A percentile compares a stretch with the other conserved stretches of the same genome.
Conservation (phyloP, 2,797 vertebrate genomes). For the Craterocephalus amniculus region DNA sequence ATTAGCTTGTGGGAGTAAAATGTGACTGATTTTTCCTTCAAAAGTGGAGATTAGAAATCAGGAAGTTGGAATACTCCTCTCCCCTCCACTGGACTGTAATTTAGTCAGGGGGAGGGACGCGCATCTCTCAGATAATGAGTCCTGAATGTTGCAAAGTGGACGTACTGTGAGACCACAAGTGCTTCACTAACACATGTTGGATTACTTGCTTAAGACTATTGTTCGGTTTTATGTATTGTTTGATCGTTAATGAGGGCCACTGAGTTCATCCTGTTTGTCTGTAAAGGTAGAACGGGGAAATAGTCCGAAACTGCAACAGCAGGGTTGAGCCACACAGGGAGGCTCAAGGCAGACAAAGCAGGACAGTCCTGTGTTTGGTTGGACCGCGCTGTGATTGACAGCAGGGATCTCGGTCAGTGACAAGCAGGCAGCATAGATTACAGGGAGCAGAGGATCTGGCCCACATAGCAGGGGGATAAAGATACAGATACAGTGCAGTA, state of each 20-base stretch:
- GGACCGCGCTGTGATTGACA: constrained; percentile 73
- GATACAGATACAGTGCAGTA: constrained; percentile 48
- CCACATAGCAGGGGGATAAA: constrained; percentile 62
- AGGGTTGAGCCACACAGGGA: constrained; percentile 5
- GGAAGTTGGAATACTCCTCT: constrained; percentile 69
- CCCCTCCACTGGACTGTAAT: constrained; percentile 58
- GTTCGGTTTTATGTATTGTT: constrained; percentile 25
- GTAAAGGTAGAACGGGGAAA: constrained; percentile 24
- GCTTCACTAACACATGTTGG: constrained; percentile 41
- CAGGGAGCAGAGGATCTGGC: constrained; percentile 62
- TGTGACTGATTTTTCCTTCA: constrained; percentile 67
- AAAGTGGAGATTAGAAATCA: constrained; percentile 65
- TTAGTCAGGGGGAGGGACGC: constrained; percentile 48
- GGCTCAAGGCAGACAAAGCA: constrained; percentile 39
- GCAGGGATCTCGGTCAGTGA: constrained; percentile 73
- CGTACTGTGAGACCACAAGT: constrained; percentile 32
- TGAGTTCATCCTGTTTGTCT: constrained; percentile 39
- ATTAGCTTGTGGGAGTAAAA: constrained; percentile 75
- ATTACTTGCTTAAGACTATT: constrained; percentile 40
- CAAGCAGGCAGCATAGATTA: constrained; percentile 78
- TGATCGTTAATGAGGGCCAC: constrained; percentile 35
- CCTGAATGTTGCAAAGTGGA: constrained; percentile 43
- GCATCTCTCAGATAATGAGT: constrained; percentile 43
- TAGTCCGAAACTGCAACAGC: constrained; percentile 14
- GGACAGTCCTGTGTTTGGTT: constrained; percentile 49